phyloP scores from a whole-genome alignment of 2,113 vertebrate species.

The Atherinomorus stipes region DNA sequence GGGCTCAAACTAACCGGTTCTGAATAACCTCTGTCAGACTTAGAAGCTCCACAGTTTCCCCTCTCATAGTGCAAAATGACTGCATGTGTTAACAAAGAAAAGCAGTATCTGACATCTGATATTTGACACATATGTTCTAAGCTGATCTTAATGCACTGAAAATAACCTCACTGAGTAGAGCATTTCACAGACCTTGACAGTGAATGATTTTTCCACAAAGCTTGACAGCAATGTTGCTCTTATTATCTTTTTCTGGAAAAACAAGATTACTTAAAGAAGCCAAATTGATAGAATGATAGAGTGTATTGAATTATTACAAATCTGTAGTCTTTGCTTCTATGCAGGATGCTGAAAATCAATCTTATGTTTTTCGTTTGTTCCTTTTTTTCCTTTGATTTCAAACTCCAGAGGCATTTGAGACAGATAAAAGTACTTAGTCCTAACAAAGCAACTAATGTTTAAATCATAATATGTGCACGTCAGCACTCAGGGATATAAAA shows the following conservation, averaged over 20 bases:
- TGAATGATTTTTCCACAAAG: not conserved
- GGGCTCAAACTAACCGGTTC: constrained; percentile 45
- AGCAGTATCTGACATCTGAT: constrained; percentile 27
- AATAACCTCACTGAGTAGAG: constrained; percentile 19
- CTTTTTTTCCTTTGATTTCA: constrained; percentile 16
- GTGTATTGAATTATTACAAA: constrained; percentile 55
- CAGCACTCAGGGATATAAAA: not conserved
- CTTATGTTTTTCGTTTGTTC: not conserved
- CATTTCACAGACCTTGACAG: constrained; percentile 23
- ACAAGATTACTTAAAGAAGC: no score
- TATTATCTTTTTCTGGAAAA: no score
- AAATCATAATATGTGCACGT: not conserved
- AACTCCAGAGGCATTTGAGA: not conserved
- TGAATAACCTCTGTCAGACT: constrained; percentile 43
- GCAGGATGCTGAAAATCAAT: constrained; percentile 6
- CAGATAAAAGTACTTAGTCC: not conserved
- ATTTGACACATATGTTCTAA: constrained; percentile 42
- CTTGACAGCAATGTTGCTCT: not conserved
- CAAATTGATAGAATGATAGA: no score
- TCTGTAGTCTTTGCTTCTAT: constrained; percentile 15
- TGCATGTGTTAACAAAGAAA: constrained; percentile 31
- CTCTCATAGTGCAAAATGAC: constrained; percentile 1
- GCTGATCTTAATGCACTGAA: constrained; percentile 31
- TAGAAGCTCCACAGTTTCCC: constrained; percentile 20
- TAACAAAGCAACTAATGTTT: not conserved